These are phyloP conservation scores for Nomada lathburiana DNA, from an alignment of 2,888 invertebrate species.

Conservation along the genomic window DNA sequence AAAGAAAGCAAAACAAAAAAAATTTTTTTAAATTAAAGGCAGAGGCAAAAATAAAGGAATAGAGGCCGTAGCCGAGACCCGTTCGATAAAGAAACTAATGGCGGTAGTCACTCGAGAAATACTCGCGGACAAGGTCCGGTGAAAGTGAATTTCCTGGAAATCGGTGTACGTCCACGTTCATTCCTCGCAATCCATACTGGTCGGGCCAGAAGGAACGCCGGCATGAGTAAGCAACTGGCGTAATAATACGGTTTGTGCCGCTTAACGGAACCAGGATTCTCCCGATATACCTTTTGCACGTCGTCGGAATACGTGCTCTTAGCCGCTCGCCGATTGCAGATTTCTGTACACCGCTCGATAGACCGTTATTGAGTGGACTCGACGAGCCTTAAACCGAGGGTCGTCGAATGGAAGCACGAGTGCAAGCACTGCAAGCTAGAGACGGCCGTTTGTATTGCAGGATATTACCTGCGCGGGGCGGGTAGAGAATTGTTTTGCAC, in stretches of 20 bases:
- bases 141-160: constrained; percentile 84
- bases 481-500: too few relatives aligned
- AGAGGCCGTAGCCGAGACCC: background rate
- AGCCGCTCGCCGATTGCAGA: constrained; percentile 23
- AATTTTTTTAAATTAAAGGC: background rate
- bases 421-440: constrained; percentile 19
- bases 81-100: constrained; percentile 55
- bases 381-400: constrained; percentile 15
- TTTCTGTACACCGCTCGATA: constrained; percentile 10
- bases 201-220: constrained; percentile 22
- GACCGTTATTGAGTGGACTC: constrained; percentile 43
- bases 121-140: constrained; percentile 73
- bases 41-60: background rate
- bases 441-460: constrained; percentile 1
- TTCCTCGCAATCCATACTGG: constrained; percentile 61
- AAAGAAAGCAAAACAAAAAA: background rate
- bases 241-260: constrained; percentile 64
- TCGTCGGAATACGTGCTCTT: constrained; percentile 25
- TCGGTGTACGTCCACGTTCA: constrained; percentile 71
- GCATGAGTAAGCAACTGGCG: constrained; percentile 60
- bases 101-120: constrained; percentile 58
- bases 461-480: background rate
- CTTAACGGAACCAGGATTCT: constrained; percentile 67
- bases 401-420: constrained; percentile 26
- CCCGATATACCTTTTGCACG: constrained; percentile 49